These are phyloP conservation scores for Spodoptera littoralis DNA, from an alignment of 2,888 invertebrate species.

Conservation along the genomic window DNA sequence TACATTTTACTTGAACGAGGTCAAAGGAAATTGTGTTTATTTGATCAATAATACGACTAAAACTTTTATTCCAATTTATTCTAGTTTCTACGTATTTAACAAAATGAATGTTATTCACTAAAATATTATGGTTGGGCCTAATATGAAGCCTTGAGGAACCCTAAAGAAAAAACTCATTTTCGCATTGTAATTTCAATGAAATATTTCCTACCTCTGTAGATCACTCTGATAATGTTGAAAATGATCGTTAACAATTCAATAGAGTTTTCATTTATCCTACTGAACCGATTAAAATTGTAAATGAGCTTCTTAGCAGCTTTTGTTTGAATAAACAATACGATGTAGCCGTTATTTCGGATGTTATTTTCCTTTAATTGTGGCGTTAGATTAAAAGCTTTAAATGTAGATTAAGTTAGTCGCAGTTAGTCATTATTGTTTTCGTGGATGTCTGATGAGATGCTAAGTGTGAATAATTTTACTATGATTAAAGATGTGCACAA, in stretches of 20 bases:
- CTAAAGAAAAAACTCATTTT: slow-evolving; percentile 1
- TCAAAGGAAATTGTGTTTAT: slow-evolving; percentile 21
- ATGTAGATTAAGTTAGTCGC: slow-evolving; percentile 34
- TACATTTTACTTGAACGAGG: slow-evolving; percentile 24
- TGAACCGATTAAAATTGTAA: slow-evolving; percentile 52
- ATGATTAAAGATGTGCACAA: not conserved
- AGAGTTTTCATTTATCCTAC: slow-evolving; percentile 43
- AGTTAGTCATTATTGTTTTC: slow-evolving; percentile 21
- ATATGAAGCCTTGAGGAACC: slow-evolving; percentile 15
- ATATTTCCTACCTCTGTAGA: slow-evolving; percentile 16
- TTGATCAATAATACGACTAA: slow-evolving; percentile 13
- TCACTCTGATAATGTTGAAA: slow-evolving; percentile 41
- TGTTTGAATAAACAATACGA: slow-evolving; percentile 51
- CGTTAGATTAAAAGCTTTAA: slow-evolving; percentile 47
- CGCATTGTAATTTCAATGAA: slow-evolving; percentile 11
- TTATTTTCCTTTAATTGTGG: slow-evolving; percentile 45
- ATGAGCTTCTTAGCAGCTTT: slow-evolving; percentile 44
- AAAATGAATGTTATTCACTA: not conserved
- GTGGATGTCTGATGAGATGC: not conserved
- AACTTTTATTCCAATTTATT: not conserved
- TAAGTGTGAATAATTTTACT: not conserved
- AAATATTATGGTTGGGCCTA: not conserved
- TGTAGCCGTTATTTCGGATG: slow-evolving; percentile 26
- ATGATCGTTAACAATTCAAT: slow-evolving; percentile 48
- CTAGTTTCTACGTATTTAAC: not conserved